Evolutionary conservation across 2,113 vertebrate species (phyloP), one percentile per base, ranked within the genome.

Genomic region (Atractosteus spatula): DNA sequence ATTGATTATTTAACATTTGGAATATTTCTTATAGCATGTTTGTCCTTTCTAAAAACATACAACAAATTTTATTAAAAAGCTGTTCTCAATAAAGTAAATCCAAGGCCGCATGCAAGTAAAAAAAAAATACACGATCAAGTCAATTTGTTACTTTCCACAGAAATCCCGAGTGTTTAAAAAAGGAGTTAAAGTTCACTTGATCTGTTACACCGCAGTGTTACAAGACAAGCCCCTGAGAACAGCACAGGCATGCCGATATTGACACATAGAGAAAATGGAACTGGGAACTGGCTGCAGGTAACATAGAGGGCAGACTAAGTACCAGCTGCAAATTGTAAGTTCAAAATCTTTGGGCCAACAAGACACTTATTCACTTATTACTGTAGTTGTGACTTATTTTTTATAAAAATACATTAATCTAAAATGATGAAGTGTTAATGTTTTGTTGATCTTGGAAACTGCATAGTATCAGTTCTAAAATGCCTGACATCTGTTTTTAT

Each of bases 401-500:
- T 41, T 7, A 4, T 57, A 44, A 3, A 43, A 55, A n/a, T 61
- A 62, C 41, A 17, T 70, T 61, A 70, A 56, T 61, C 55, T 47
- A 55, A 41, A 65, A 72, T 66, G 41, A 66, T 57, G n/a, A 72
- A 57, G 71, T 57, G 51, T 47, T 72, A 66, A 45, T 72, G 71
- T 42, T 66, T 44, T 45, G 41, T 43, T 41, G 29, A n/a, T 41
- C 17, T 64, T 43, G 70, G 51, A 71, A 55, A 41, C 29, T 29
- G 51, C 13, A 3, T 43, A 41, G 17, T 55, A 43, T 16, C 13
- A 13, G 56, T 59, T 47, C 12, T 4, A 44, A 43, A 14, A 62
- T 16, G 57, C 42, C 57, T 45, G 57, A 56, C 47, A 11, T 44
- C 16, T 71, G 29, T 69, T 55, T 42, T 41, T 55, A 4, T 42